Evolutionary conservation across 2,113 vertebrate genomes (phyloP).

Genomic region (Ploceus nigricollis): DNA sequence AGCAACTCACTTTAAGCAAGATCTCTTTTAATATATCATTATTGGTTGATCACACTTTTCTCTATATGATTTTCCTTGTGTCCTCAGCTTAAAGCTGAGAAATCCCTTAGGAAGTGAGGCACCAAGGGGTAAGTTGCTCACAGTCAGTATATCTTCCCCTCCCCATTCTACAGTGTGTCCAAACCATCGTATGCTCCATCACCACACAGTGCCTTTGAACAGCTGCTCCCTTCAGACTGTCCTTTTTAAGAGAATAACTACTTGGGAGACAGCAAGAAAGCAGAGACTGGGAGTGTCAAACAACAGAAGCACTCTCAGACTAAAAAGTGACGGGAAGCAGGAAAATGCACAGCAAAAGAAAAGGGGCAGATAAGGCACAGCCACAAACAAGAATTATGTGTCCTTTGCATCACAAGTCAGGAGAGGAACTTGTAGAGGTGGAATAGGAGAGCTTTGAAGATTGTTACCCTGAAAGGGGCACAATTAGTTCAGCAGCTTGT

Average conservation of each 20-base stretch:
- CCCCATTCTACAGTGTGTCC: not conserved
- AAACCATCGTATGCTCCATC: fast-evolving
- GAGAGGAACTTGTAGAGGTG: not conserved
- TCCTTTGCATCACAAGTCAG: not conserved
- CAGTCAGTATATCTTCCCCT: not conserved
- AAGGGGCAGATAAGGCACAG: not conserved
- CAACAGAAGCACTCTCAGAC: not conserved
- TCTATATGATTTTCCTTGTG: not conserved
- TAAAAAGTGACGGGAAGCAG: not conserved
- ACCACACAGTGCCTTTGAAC: not conserved
- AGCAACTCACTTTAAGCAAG: not conserved
- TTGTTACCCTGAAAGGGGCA: not conserved
- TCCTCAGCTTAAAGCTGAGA: not conserved
- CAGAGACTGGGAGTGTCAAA: not conserved
- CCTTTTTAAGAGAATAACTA: not conserved
- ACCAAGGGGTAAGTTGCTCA: not conserved
- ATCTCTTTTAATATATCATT: not conserved
- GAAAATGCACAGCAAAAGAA: not conserved
- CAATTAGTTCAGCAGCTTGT: not conserved
- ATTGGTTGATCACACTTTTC: not conserved
- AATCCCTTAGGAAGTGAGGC: not conserved
- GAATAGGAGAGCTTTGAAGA: not conserved
- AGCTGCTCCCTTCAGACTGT: not conserved
- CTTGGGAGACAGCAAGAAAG: not conserved
- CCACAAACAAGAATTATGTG: not conserved